Conservation (phyloP, 2,113 vertebrate genomes). For the Cyrtonyx montezumae region DNA sequence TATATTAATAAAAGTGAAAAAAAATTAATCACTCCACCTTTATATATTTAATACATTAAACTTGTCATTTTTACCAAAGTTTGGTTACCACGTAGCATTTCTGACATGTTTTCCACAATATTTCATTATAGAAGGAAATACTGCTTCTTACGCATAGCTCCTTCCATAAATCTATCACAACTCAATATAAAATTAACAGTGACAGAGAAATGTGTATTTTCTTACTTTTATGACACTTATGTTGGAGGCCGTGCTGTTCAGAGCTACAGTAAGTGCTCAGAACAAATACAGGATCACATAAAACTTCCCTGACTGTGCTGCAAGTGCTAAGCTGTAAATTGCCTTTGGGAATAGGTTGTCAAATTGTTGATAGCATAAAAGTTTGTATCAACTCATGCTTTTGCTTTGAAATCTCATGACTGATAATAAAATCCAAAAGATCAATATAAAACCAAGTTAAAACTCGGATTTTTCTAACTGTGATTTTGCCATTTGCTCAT, state of each 20-base stretch:
- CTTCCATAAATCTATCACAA: neutral
- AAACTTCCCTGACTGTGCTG: neutral
- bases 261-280: neutral
- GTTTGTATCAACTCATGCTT: neutral
- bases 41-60: neutral
- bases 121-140: neutral
- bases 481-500: neutral
- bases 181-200: neutral
- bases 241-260: neutral
- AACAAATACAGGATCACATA: neutral
- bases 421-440: neutral
- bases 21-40: neutral
- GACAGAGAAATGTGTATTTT: neutral
- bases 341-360: neutral
- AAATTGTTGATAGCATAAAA: neutral
- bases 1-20: neutral
- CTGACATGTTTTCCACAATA: neutral
- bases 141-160: neutral
- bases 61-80: neutral
- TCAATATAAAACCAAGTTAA: neutral
- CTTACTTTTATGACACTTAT: neutral
- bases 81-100: neutral
- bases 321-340: neutral
- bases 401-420: neutral
- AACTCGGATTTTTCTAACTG: neutral